phyloP scores from a whole-genome alignment of 1,140 invertebrate species.

The Orussus abietinus region DNA sequence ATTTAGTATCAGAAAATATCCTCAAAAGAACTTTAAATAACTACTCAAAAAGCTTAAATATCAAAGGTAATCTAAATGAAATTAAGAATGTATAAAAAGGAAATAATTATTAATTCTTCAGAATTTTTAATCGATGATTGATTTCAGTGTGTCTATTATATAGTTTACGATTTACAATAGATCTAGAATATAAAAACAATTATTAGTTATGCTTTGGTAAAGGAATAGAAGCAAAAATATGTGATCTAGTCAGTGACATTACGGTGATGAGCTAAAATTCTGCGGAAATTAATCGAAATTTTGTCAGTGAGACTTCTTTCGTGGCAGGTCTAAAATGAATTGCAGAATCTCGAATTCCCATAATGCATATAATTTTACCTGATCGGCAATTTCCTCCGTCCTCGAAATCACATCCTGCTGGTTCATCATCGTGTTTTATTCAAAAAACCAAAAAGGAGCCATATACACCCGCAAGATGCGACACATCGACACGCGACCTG shows the following conservation, averaged over 20 bases:
- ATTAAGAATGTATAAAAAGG: too few relatives aligned
- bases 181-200: not conserved
- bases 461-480: too few relatives aligned
- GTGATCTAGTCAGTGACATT: slow-evolving; percentile 1
- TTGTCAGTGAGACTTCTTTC: slow-evolving; percentile 34
- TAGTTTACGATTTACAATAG: not conserved
- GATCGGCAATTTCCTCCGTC: slow-evolving; percentile 92
- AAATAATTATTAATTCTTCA: too few relatives aligned
- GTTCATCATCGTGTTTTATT: slow-evolving; percentile 67
- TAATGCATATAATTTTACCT: slow-evolving; percentile 62
- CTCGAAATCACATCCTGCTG: slow-evolving; percentile 85
- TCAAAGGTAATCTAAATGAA: too few relatives aligned
- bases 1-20: too few relatives aligned
- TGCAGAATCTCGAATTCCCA: too few relatives aligned
- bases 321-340: too few relatives aligned
- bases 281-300: too few relatives aligned
- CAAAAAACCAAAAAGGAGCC: slow-evolving; percentile 45
- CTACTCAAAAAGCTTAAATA: too few relatives aligned
- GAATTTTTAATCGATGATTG: not conserved
- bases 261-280: too few relatives aligned
- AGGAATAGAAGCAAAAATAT: slow-evolving; percentile 1
- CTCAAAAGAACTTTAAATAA: too few relatives aligned
- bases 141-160: not conserved
- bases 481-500: too few relatives aligned
- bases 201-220: not conserved